phyloP scores from a whole-genome alignment of 1,140 invertebrate genomes.

The Arctopsyche grandis region DNA sequence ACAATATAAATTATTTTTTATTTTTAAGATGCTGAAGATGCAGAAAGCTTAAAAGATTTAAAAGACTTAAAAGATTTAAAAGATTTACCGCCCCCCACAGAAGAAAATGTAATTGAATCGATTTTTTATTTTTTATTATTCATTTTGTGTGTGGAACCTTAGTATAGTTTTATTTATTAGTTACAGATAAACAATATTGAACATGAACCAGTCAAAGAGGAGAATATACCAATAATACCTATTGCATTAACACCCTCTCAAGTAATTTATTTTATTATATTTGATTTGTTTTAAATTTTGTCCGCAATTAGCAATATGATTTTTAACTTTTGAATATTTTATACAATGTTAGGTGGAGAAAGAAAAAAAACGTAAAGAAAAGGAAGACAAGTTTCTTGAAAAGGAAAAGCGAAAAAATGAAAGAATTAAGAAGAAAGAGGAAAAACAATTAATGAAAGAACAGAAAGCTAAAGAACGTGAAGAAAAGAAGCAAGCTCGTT shows the following conservation, averaged over 20 bases:
- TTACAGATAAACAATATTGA: no score
- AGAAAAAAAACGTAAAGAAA: slow-evolving; percentile 63
- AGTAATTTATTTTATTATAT: neutral
- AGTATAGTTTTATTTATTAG: no score
- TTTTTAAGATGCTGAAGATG: slow-evolving; percentile 1
- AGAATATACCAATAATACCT: neutral
- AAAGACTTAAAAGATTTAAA: neutral
- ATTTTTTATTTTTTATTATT: neutral
- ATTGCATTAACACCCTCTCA: neutral
- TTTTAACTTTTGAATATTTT: no score
- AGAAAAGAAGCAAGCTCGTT: slow-evolving; percentile 61
- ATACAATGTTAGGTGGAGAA: slow-evolving; percentile 58
- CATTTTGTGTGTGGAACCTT: no score
- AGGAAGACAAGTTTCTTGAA: slow-evolving; percentile 66
- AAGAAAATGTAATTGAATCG: neutral
- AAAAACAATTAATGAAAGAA: slow-evolving; percentile 70
- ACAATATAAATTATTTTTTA: neutral
- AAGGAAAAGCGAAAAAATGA: slow-evolving; percentile 71
- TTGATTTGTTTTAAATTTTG: no score
- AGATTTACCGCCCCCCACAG: neutral
- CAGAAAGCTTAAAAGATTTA: neutral
- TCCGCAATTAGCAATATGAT: no score
- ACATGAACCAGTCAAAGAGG: no score
- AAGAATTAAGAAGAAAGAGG: slow-evolving; percentile 70
- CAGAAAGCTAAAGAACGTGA: slow-evolving; percentile 64